Base-by-base conservation (phyloP, 2,888 invertebrate genomes). In the Pterobdella sp. region DNA sequence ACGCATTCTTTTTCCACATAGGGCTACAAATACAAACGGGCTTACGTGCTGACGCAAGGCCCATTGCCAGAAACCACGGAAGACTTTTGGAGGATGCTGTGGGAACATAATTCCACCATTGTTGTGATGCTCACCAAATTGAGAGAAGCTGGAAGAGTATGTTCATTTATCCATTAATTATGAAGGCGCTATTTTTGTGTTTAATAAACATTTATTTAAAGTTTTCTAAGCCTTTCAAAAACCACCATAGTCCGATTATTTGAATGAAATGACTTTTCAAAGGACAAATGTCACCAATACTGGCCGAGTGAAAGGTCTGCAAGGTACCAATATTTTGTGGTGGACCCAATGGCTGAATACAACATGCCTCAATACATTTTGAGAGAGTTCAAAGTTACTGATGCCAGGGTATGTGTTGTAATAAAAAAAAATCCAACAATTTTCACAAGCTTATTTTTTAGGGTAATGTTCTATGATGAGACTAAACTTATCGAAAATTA, bases 321-420 rank as follows among this genome's bases (percentile, higher is more conserved):
- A 60, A 89, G 96, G 76, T 97, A 96, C 86, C 94, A 95, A 83
- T 95, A 93, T 85, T 95, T 94, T 84, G 96, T 97, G 66, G 96
- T 98, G 32, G 98, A 98, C 85, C 97, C 97, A 18, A 96, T 97
- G 80, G 95, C 97, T 4, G 98, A 98, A 84, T 98, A 98, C 85
- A 96, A 97, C 84, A 97, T 98, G 96, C 95, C 96, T 37, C 94
- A 95, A 84, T 99, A 98, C 84, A 94, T 97, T 82, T 87, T 99
- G 81, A 88, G 98, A 79, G 98, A 99, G 86, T 98, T 99, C 86
- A 97, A 98, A 88, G 86, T 98, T 73, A 96, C 96, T 73, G 97
- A 98, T 84, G 94, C 96, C 29, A 89, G 96, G 79, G 86, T 85
- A 80, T 77, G 83, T 78, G 22, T 35, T 31, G 2, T n/a, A 52